Evolutionary conservation across 2,113 vertebrate genomes (phyloP).

Genomic region (Crotalus viridis): DNA sequence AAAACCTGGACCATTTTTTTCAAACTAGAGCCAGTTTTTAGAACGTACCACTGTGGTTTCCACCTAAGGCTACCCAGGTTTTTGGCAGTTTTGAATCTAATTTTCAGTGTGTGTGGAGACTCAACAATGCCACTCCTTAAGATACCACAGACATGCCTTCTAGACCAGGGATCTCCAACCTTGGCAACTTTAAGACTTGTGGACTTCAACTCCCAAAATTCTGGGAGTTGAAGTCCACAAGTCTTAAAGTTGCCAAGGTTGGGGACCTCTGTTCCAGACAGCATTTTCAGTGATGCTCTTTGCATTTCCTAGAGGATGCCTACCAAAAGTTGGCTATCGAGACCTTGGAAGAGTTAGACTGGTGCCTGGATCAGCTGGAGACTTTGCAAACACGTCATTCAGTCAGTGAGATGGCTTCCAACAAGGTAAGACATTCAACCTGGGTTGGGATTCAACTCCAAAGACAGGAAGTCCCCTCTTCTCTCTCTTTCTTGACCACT

Average conservation of each 20-base stretch:
- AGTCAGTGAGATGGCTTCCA: constrained; percentile 78
- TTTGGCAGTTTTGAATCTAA: background rate
- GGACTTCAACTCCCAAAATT: no score
- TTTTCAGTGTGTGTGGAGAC: background rate
- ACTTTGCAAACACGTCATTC: constrained; percentile 85
- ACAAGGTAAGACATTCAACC: constrained; percentile 64
- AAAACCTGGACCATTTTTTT: background rate
- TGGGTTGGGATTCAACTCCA: background rate
- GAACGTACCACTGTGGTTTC: background rate
- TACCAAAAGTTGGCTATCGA: constrained; percentile 84
- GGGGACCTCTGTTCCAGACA: background rate
- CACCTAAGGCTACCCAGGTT: background rate
- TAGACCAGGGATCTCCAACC: no score
- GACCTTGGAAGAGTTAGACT: constrained; percentile 92
- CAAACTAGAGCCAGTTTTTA: background rate
- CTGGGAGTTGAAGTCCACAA: no score
- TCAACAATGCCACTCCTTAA: background rate
- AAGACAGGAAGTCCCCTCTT: background rate
- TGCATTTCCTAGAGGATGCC: constrained; percentile 78
- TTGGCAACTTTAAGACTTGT: no score
- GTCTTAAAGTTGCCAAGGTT: no score
- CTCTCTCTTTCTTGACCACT: background rate
- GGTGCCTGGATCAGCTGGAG: constrained; percentile 95
- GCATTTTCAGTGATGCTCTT: constrained; percentile 4
- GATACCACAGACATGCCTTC: background rate